Evolutionary conservation across 2,797 vertebrate genomes (phyloP), one percentile per base, ranked within the genome.

Genomic region (Lophotriccus pileatus): DNA sequence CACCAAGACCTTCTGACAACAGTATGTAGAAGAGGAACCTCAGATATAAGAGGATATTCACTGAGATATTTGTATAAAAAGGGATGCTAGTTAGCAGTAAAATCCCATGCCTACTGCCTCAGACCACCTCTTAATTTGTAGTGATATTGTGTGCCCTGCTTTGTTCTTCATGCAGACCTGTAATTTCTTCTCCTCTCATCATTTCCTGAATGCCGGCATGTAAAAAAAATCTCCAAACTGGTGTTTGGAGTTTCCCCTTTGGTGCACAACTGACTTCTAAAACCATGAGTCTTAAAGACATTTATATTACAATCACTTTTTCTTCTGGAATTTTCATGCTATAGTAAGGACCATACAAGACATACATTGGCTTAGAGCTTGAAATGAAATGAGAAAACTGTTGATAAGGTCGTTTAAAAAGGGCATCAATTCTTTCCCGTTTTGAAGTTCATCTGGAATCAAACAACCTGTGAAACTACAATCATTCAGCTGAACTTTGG

Each of bases 371-470:
- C 53, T 77, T 80, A 89, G 24, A 36, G 37, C 44, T 74, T 89
- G 70, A 90, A 76, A 81, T 37, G 10, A 93, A 72, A 85, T 13
- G 23, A 80, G 37, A 85, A 63, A 84, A 82, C 16, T 68, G 44
- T 22, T 56, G 89, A 84, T 55, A 84, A 81, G 1, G 2, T 49
- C 0, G 30, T 36, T 77, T 69, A 3, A 79, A 84, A 82, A 90
- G 4, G 9, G 15, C 52, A 84, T 73, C 2, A 27, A 49, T 67
- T 92, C 34, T 77, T 87, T 82, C 37, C 24, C n/a, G 43, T 87
- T 82, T 47, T 74, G 60, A 89, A 82, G 34, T 74, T 89, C 58
- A 39, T 39, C 56, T 85, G 60, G 47, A 81, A 83, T 25, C 63
- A 90, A 78, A 20, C 37, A 72, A 63, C 14, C 62, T 73, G n/a